Percentiles rank a stretch among this genome's conserved stretches.
Evolutionary conservation across 2,113 vertebrate genomes (phyloP).

Genomic region (Gobio gobio): DNA sequence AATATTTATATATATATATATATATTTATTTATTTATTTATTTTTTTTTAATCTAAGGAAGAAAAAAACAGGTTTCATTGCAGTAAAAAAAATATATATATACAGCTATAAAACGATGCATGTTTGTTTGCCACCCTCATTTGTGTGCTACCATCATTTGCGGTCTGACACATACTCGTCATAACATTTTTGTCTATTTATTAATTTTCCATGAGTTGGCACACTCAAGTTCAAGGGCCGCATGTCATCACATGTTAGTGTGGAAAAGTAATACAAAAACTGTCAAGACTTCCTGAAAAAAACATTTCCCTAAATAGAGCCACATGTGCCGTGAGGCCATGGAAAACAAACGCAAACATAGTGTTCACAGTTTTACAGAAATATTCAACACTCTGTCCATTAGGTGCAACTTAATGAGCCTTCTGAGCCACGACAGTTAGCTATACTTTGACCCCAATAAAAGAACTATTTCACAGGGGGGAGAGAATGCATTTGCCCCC

Average conservation of each 20-base stretch:
- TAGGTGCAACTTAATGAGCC: slow-evolving; percentile 55
- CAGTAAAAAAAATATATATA: background rate
- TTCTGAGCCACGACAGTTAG: slow-evolving; percentile 53
- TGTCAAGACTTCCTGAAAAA: slow-evolving; percentile 40
- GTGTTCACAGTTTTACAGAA: slow-evolving; percentile 54
- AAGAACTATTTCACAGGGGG: slow-evolving; percentile 52
- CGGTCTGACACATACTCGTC: background rate
- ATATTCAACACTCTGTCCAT: slow-evolving; percentile 51
- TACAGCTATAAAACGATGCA: background rate
- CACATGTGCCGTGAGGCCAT: slow-evolving; percentile 42
- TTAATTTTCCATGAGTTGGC: slow-evolving; percentile 29
- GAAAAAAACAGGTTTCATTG: background rate
- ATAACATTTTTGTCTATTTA: background rate
- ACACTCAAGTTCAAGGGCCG: slow-evolving; percentile 22
- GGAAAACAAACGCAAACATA: slow-evolving; percentile 45
- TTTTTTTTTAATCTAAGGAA: no score
- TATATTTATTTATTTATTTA: no score
- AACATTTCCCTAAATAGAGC: slow-evolving; percentile 40
- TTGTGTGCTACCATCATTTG: background rate
- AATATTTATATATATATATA: no score
- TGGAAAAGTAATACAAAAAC: slow-evolving; percentile 26
- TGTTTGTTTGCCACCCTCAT: background rate
- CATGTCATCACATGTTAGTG: slow-evolving; percentile 36
- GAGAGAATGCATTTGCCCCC: slow-evolving; percentile 52
- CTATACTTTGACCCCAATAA: slow-evolving; percentile 55